phyloP scores from a whole-genome alignment of 2,113 vertebrate genomes.

The Equus przewalskii region DNA sequence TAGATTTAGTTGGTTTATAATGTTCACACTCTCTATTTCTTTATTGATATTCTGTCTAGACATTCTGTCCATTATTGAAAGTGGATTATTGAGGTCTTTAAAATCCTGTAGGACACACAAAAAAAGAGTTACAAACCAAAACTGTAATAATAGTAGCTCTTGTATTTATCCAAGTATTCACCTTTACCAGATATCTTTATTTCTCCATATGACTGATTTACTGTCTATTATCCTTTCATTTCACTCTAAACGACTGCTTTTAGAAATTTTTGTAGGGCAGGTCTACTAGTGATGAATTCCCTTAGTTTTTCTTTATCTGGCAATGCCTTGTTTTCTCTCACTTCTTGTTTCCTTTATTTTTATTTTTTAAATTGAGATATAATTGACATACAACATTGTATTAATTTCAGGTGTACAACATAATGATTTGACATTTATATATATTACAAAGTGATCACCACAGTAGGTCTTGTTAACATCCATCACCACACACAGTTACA shows the following conservation, averaged over 20 bases:
- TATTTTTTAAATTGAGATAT: neutral
- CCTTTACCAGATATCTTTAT: neutral
- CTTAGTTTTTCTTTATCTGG: neutral
- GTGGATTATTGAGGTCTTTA: neutral
- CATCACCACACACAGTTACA: neutral
- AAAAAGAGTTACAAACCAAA: neutral
- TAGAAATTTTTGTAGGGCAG: neutral
- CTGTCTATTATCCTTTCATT: neutral
- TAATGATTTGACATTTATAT: neutral
- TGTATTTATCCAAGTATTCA: neutral
- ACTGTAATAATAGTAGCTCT: neutral
- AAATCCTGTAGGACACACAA: neutral
- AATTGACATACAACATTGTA: neutral
- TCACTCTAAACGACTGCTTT: neutral
- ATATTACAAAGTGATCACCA: neutral
- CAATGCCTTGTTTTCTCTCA: neutral
- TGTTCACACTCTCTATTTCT: neutral
- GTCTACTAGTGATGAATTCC: neutral
- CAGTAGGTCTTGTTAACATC: neutral
- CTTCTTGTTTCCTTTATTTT: neutral
- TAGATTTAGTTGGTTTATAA: neutral
- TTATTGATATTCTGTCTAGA: neutral
- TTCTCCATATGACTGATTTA: neutral
- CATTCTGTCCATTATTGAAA: conserved; percentile 1
- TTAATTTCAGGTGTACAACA: neutral